Evolutionary conservation across 1,140 invertebrate genomes (phyloP), one percentile per base, ranked within the genome.

Genomic region (Saccostrea cuccullata): DNA sequence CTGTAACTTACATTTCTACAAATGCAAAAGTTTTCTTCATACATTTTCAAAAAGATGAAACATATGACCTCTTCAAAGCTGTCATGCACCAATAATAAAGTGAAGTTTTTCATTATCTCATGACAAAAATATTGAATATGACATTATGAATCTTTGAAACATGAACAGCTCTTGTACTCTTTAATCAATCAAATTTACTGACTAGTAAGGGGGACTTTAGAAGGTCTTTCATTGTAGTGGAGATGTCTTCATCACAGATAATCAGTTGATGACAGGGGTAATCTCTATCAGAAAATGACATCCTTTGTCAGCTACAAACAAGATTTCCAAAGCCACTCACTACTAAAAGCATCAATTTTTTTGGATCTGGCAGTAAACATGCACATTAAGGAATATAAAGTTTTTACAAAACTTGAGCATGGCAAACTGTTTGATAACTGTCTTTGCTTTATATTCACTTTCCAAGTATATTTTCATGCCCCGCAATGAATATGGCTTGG

Each of bases 131-230:
- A 6, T 47, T 9, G 5, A 47, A 47, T 47, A 47, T 47, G 40
- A 95, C 93, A 60, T 60, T 15, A 0, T 17, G 58, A 55, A 11
- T 23, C 13, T 86, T 20, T 84, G 12, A 47, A 55, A n/a, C 5
- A 17, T 64, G 17, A 20, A 17, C 17, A 20, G 58, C 58, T 64
- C 23, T 5, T n/a, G 36, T n/a, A 77, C 30, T 77, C 0, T 77
- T 36, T 12, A 64, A 64, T 64, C 23, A 60, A 84, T 47, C 26
- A 77, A 30, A 77, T 77, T 77, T 30, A 77, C 11, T 15, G 23
- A 36, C 30, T 77, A 26, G 26, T 8, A 77, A 36, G 26, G 70
- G 30, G 26, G 30, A 8, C 70, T 12, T 9, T 13, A 77, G 26
- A 30, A 30, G 30, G 70, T 77, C 70, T 77, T 77, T 77, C 70